Evolutionary conservation across 2,888 invertebrate species (phyloP).

Genomic region (Synanthedon tipuliformis): DNA sequence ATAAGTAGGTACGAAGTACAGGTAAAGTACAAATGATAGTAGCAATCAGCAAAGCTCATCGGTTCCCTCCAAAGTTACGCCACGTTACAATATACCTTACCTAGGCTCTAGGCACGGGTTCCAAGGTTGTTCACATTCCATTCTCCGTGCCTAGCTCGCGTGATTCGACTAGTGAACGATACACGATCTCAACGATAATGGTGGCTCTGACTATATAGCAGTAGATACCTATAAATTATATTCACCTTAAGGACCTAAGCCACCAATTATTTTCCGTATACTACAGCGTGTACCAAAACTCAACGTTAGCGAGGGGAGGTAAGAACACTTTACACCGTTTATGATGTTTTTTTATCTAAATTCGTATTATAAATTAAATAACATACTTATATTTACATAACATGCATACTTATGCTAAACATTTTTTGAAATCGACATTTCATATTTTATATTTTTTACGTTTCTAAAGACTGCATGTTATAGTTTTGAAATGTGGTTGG

Average conservation of each 20-base stretch:
- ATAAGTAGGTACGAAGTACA: conserved; percentile 5
- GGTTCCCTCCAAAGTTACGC: neutral
- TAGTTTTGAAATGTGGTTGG: too few relatives aligned
- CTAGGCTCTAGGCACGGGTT: neutral
- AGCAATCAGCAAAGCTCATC: neutral
- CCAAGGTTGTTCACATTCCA: conserved; percentile 47
- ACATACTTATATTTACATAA: too few relatives aligned
- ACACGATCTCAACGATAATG: conserved; percentile 13
- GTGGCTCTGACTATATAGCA: neutral
- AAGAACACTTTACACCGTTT: too few relatives aligned
- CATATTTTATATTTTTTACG: too few relatives aligned
- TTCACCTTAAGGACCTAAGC: neutral
- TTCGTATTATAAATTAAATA: too few relatives aligned
- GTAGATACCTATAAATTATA: neutral
- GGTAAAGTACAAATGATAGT: neutral
- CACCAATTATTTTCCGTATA: too few relatives aligned
- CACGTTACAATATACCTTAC: neutral
- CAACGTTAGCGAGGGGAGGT: too few relatives aligned
- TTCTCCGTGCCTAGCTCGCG: conserved; percentile 32
- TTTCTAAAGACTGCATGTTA: too few relatives aligned
- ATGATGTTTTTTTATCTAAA: too few relatives aligned
- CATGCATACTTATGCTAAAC: too few relatives aligned
- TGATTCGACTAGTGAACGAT: conserved; percentile 25
- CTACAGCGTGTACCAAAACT: too few relatives aligned
- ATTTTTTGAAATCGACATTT: too few relatives aligned